These are phyloP conservation scores for Tolmerus cingulatus DNA, from an alignment of 2,888 invertebrate species.

Conservation along the genomic window DNA sequence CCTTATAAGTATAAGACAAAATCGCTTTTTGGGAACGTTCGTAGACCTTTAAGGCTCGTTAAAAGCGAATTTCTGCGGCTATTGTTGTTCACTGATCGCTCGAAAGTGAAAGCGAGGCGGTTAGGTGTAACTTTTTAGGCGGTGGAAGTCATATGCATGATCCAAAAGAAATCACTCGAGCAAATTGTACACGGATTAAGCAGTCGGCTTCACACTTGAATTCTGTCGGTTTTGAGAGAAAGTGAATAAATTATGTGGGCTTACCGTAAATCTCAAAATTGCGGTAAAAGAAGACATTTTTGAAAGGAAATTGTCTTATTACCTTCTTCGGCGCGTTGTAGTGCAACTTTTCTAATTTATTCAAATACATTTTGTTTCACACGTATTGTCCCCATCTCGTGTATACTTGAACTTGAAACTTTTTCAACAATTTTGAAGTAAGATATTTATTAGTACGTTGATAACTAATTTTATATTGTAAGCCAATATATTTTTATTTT, in stretches of 20 bases:
- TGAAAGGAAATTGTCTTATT: not conserved
- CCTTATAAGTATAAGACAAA: not conserved
- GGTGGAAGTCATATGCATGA: not conserved
- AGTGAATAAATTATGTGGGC: constrained; percentile 19
- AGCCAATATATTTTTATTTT: no score
- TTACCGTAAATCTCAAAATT: not conserved
- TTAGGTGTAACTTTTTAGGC: constrained; percentile 9
- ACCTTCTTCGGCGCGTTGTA: not conserved
- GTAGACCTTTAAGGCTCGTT: not conserved
- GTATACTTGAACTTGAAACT: not conserved
- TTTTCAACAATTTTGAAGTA: no score
- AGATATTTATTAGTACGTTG: no score
- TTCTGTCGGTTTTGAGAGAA: constrained; percentile 1
- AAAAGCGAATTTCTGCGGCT: not conserved
- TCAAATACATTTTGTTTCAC: not conserved
- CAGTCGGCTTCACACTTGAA: constrained; percentile 4
- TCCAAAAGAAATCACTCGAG: not conserved
- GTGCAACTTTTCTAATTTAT: not conserved
- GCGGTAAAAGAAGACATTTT: not conserved
- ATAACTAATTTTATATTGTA: no score
- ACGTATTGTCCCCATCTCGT: not conserved
- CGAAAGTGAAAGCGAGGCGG: constrained; percentile 19
- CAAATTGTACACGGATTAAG: not conserved
- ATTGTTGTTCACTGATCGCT: not conserved
- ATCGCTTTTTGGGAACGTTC: not conserved